phyloP scores from a whole-genome alignment of 2,797 vertebrate genomes.

The Sebastes goodei region DNA sequence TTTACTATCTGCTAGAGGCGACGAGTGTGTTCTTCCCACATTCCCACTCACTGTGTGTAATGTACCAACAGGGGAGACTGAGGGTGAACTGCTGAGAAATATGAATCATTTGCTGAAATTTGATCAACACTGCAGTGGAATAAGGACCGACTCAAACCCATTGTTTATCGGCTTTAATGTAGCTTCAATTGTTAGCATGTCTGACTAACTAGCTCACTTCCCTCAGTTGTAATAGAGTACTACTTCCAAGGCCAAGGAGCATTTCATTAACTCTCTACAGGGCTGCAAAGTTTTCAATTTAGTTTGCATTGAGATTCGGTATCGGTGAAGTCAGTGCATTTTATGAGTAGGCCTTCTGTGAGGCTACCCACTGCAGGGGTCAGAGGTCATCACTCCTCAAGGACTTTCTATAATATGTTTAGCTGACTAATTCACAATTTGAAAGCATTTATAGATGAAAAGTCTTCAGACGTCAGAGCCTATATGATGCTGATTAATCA shows the following conservation, averaged over 20 bases:
- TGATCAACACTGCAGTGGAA: not conserved
- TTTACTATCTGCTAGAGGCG: conserved; percentile 1
- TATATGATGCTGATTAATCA: not conserved
- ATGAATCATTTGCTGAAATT: not conserved
- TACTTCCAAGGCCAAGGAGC: not conserved
- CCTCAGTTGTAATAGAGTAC: rapidly evolving
- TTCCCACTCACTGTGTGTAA: not conserved
- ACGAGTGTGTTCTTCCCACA: not conserved
- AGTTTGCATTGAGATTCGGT: not conserved
- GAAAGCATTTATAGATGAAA: not conserved
- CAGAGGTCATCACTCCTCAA: not conserved
- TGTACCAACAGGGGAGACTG: not conserved
- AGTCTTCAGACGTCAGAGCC: not conserved
- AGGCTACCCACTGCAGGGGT: not conserved
- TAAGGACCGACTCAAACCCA: not conserved
- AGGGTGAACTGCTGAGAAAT: not conserved
- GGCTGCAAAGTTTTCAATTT: not conserved
- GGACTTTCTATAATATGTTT: rapidly evolving
- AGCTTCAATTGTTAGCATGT: not conserved
- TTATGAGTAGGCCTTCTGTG: not conserved
- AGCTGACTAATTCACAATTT: not conserved
- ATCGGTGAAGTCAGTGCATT: rapidly evolving
- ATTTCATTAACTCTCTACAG: not conserved
- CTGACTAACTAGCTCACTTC: not conserved
- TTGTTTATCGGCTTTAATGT: rapidly evolving